Conservation (phyloP, 2,888 invertebrate genomes). For the Rugalucina vietnamica region DNA sequence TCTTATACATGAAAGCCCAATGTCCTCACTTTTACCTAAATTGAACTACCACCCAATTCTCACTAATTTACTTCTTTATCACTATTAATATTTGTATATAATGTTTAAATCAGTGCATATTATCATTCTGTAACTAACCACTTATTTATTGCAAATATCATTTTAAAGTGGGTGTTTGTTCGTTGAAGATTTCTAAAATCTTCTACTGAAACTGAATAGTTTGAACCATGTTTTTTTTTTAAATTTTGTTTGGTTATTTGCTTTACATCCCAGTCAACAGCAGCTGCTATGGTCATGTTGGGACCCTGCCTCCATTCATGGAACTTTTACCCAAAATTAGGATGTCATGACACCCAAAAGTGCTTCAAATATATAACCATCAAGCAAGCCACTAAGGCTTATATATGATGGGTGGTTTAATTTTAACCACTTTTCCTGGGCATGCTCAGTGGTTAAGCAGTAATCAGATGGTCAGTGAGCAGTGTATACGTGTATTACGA, state of each 20-base stretch:
- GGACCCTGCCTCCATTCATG: too few relatives aligned
- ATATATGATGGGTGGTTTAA: too few relatives aligned
- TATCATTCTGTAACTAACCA: background rate
- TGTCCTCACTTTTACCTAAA: background rate
- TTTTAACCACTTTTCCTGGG: too few relatives aligned
- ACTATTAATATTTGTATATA: background rate
- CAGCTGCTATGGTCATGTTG: background rate
- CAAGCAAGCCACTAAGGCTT: too few relatives aligned
- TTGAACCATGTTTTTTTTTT: background rate
- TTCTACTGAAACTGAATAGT: background rate
- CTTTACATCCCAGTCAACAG: background rate
- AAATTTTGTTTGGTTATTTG: background rate
- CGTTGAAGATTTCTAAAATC: background rate
- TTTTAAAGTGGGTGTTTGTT: background rate
- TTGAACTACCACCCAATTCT: background rate
- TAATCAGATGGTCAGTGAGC: too few relatives aligned
- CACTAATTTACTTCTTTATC: slow-evolving; percentile 4
- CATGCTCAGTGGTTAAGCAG: too few relatives aligned
- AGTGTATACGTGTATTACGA: too few relatives aligned
- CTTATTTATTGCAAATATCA: background rate
- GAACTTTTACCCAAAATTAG: too few relatives aligned
- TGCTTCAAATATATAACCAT: too few relatives aligned
- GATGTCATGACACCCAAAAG: too few relatives aligned
- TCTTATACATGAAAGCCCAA: background rate
- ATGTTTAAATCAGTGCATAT: background rate